Evolutionary conservation across 1,140 invertebrate species (phyloP), one percentile per base, ranked within the genome.

Genomic region (Planococcus citri): DNA sequence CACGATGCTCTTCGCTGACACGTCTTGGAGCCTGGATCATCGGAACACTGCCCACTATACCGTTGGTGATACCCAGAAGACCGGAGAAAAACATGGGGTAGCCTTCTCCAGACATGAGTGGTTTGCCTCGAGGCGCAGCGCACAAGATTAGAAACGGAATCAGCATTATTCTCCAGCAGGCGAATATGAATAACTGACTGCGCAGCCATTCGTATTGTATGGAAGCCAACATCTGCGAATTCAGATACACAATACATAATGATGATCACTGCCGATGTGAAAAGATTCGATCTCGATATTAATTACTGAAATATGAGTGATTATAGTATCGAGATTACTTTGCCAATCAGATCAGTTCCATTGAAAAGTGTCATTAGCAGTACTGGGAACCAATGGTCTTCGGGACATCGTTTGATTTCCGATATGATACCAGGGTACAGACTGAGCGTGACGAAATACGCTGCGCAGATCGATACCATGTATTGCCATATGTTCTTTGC

Each of bases 351-450:
- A 80, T 95, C 92, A 60, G 88, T 87, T 1, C 87, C 82, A 75
- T 95, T 95, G 74, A 95, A 95, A 0, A 87, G 81, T 9, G 91
- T 87, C 90, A 95, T 94, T 27, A 95, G 79, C 17, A 94, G 82
- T 1, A 95, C 90, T 0, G 92, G 92, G 90, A 94, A 93, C 92
- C 92, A 95, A 1, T 86, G 86, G 8, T 85, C 85, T 25, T 92
- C 85, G 22, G 83, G 83, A 74, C 91, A 94, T 33, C 89, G 93
- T 37, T 86, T 83, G 33, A 95, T 88, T 78, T 95, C 91, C 0
- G 91, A 91, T 70, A 91, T 85, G 25, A 95, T 92, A 27, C 92
- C 92, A 2, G 92, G 92, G 75, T 95, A 95, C 1, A 95, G 80
- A 70, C 88, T 91, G 0, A 94, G 80, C 0, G 92, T 95, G 0